A percentile compares a stretch with the other conserved stretches of the same genome.
These are phyloP conservation scores for Scelioninae gen. 1 DNA, from an alignment of 2,888 invertebrate genomes.

Conservation along the genomic window DNA sequence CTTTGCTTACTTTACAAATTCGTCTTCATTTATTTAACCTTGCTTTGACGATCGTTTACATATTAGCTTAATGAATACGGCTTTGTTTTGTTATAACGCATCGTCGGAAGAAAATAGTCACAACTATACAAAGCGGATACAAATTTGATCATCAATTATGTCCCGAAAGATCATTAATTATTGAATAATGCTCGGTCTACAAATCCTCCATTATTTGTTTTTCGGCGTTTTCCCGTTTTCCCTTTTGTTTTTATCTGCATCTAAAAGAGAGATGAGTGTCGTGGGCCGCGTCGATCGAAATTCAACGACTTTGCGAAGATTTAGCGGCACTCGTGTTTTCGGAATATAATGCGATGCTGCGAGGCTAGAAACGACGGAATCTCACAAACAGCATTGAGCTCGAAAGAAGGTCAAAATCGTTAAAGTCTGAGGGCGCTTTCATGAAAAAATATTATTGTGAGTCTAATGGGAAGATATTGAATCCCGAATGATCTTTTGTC, in stretches of 20 bases:
- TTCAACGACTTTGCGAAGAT: conserved; percentile 62
- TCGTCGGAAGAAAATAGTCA: too few relatives aligned
- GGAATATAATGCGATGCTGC: conserved; percentile 58
- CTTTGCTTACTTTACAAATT: conserved; percentile 29
- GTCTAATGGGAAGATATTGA: conserved; percentile 45
- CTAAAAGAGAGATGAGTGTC: conserved; percentile 46
- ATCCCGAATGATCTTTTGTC: conserved; percentile 41
- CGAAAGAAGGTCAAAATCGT: conserved; percentile 54
- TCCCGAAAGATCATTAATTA: conserved; percentile 35
- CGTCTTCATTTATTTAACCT: conserved; percentile 23
- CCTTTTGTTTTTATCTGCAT: conserved; percentile 38
- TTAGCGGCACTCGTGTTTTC: conserved; percentile 59
- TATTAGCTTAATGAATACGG: conserved; percentile 36
- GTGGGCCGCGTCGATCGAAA: conserved; percentile 55
- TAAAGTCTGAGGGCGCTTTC: conserved; percentile 50
- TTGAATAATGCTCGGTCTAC: conserved; percentile 7
- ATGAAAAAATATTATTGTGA: conserved; percentile 55
- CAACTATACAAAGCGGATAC: too few relatives aligned
- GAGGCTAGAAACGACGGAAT: conserved; percentile 37
- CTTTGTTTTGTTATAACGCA: conserved; percentile 11
- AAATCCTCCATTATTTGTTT: conserved; percentile 39
- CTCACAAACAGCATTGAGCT: conserved; percentile 29
- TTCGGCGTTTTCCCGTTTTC: conserved; percentile 2
- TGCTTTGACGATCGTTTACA: neutral
- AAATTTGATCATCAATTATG: conserved; percentile 30